phyloP scores from a whole-genome alignment of 2,888 invertebrate species.

The Allophyes oxyacanthae region DNA sequence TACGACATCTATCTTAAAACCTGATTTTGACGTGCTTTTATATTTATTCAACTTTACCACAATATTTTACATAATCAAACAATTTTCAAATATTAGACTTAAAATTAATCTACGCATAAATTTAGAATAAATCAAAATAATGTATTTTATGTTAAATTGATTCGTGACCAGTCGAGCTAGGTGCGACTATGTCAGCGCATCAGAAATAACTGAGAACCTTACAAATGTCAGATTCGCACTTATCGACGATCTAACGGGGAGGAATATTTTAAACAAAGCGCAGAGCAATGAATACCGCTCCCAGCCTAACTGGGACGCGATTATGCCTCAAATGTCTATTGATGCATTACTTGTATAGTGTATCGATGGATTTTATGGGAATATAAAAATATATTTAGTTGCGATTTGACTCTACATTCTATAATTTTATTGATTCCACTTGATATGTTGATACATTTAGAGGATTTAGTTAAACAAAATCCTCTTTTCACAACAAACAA shows the following conservation, averaged over 20 bases:
- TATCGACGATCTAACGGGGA: constrained; percentile 66
- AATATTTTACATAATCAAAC: constrained; percentile 24
- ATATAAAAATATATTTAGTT: background rate
- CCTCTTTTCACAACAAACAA: no score
- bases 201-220: constrained; percentile 29
- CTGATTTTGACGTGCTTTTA: background rate
- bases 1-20: constrained; percentile 6
- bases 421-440: no score
- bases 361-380: constrained; percentile 22
- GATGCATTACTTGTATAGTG: constrained; percentile 2
- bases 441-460: no score
- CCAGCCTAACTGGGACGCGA: constrained; percentile 47
- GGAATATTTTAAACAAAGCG: constrained; percentile 60
- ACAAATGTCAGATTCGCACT: constrained; percentile 69
- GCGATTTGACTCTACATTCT: background rate
- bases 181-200: constrained; percentile 32
- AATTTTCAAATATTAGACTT: constrained; percentile 33
- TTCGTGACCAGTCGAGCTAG: constrained; percentile 41
- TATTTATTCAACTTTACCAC: constrained; percentile 10
- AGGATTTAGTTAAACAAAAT: no score
- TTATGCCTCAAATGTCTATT: constrained; percentile 39
- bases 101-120: constrained; percentile 34
- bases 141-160: constrained; percentile 41
- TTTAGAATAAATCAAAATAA: constrained; percentile 31
- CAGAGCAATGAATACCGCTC: constrained; percentile 49